phyloP scores from a whole-genome alignment of 64 coral and sea anemone species.

The Pocillopora verrucosa region DNA sequence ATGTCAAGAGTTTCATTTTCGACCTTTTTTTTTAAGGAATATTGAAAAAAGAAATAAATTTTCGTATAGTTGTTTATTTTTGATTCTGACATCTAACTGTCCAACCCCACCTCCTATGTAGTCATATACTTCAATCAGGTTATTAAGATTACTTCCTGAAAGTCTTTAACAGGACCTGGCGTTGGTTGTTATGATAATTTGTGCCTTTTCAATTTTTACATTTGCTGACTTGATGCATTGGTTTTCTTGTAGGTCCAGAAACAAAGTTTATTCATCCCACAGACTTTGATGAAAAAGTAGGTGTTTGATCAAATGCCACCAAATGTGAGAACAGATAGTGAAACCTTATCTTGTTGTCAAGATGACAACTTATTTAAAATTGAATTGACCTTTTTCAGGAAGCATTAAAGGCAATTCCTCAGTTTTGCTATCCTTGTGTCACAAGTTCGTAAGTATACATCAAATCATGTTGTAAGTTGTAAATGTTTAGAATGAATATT shows the following conservation, averaged over 20 bases:
- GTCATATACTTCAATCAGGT: no score
- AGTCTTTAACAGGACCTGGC: no score
- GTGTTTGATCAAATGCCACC: neutral
- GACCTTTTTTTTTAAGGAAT: no score
- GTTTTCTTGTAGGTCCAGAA: constrained; percentile 52
- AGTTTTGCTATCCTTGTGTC: constrained; percentile 81
- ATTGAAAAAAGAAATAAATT: no score
- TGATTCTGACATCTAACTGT: no score
- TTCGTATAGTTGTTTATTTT: no score
- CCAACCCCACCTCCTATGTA: no score
- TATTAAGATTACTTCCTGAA: no score
- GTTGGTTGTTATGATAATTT: no score
- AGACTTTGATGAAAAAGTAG: constrained; percentile 84
- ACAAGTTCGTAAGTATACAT: constrained; percentile 73
- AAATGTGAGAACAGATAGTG: neutral
- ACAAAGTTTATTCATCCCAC: constrained; percentile 74
- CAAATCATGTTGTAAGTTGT: neutral
- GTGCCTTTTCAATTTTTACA: no score
- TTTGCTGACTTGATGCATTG: neutral
- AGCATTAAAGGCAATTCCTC: constrained; percentile 77
- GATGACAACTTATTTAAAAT: neutral
- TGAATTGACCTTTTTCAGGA: constrained; percentile 33
- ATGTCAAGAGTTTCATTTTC: no score
- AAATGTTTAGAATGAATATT: neutral
- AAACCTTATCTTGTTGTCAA: neutral